Evolutionary conservation across 1,140 invertebrate genomes (phyloP), one percentile per base, ranked within the genome.

Genomic region (Drosophila teissieri): DNA sequence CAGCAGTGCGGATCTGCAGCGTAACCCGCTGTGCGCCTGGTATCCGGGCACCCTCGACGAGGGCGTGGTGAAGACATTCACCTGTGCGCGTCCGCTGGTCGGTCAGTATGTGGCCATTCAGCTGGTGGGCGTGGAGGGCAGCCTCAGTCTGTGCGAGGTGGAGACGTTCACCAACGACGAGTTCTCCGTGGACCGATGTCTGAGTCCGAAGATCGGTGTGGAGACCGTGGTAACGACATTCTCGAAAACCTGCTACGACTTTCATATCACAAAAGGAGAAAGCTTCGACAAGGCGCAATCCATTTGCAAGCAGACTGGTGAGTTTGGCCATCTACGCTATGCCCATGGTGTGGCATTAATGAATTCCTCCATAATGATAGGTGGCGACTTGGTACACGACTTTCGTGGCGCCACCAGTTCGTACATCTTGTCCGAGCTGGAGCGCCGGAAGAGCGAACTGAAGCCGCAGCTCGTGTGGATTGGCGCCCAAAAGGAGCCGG

Each of bases 101-200:
- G 97, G 97, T 0, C 96, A 98, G 78, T 96, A 96, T 84, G 97
- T 98, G 31, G 97, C 96, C 90, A 94, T 98, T 19, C 97, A 98
- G 92, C 94, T 98, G 54, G 97, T 98, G 2, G 97, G 97, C 0
- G 96, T 97, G 1, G 97, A 98, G 92, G 97, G 97, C 17, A 97
- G 96, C 10, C 92, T 98, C 14, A 97, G 97, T 6, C 93, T 98
- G 1, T 98, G 97, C 90, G 97, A 98, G 93, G 97, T 98, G 2
- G 96, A 98, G 93, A 96, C 98, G 2, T 98, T 98, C 84, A 97
- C 96, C 2, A 97, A 96, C 14, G 96, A 98, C 96, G 96, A 97
- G 92, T 97, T 97, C 91, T 96, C 96, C 8, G 94, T 96, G 73
- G 96, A 97, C 82, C 94, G 96, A 24, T 97, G 96, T 82, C 95